Percentiles rank a stretch among this genome's conserved stretches.
Evolutionary conservation across 92 coral and sea anemone genomes (phyloP).

Genomic region (Diadumene lineata): DNA sequence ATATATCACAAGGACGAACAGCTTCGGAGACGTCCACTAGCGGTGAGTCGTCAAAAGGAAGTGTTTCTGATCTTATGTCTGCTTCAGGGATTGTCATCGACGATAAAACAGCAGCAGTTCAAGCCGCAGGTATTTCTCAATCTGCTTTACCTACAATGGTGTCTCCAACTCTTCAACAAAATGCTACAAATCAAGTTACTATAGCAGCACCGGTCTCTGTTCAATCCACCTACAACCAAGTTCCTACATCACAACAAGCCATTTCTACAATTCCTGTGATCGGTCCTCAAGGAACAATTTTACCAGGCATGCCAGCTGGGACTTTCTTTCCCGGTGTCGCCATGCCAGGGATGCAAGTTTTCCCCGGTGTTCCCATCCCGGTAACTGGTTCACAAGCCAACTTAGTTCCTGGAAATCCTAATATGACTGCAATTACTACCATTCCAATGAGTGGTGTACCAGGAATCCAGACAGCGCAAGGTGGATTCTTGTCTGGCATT

Average conservation of each 20-base stretch:
- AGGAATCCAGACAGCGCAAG: slow-evolving; percentile 58
- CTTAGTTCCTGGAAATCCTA: slow-evolving; percentile 38
- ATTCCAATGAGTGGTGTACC: slow-evolving; percentile 79
- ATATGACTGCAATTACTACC: slow-evolving; percentile 50
- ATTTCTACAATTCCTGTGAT: slow-evolving; percentile 50
- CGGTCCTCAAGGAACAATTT: slow-evolving; percentile 62
- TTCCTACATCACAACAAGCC: slow-evolving; percentile 38
- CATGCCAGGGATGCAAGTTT: slow-evolving; percentile 63
- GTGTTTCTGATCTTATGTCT: slow-evolving; percentile 42
- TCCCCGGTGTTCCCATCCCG: slow-evolving; percentile 53
- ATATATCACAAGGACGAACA: slow-evolving; percentile 63
- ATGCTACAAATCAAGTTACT: slow-evolving; percentile 6
- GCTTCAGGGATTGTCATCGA: slow-evolving; percentile 32
- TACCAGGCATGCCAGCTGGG: slow-evolving; percentile 68
- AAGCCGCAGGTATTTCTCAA: slow-evolving; percentile 1
- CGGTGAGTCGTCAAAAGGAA: slow-evolving; percentile 40
- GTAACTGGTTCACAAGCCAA: slow-evolving; percentile 54
- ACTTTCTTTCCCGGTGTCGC: slow-evolving; percentile 58
- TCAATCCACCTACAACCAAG: slow-evolving; percentile 39
- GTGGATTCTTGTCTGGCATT: slow-evolving; percentile 73
- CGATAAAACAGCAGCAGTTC: slow-evolving; percentile 28
- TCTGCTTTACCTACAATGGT: slow-evolving; percentile 25
- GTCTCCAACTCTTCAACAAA: slow-evolving; percentile 1
- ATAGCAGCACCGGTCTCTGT: slow-evolving; percentile 35
- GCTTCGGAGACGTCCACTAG: slow-evolving; percentile 50